Evolutionary conservation across 30 jellyfish, hydroid and myxozoan genomes (phyloP).

Genomic region (Haliclystus octoradiatus): DNA sequence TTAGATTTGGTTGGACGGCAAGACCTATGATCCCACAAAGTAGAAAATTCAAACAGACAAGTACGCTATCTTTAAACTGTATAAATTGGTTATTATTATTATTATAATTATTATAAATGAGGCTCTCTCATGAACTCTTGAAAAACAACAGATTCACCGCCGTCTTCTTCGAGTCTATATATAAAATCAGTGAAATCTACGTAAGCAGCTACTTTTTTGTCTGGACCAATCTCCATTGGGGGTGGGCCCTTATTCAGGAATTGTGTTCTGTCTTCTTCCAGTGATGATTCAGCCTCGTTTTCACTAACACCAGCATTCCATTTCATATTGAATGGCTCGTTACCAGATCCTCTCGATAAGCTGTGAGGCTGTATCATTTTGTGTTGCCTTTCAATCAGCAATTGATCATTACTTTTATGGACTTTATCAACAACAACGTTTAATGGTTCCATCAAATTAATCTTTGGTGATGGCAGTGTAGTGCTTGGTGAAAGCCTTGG

Average conservation of each 20-base stretch:
- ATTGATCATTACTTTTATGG: background rate
- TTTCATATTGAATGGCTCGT: background rate
- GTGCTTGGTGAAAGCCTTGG: background rate
- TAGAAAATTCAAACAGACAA: too few species aligned
- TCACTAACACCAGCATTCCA: background rate
- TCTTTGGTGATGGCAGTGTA: background rate
- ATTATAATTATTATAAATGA: too few species aligned
- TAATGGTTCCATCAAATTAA: background rate
- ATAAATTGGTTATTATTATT: too few species aligned
- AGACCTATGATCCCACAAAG: too few species aligned
- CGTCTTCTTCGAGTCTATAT: slow-evolving; percentile 34
- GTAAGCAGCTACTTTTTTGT: slow-evolving; percentile 68
- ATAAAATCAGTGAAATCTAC: slow-evolving; percentile 78
- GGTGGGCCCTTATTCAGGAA: slow-evolving; percentile 19
- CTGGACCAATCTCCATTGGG: slow-evolving; percentile 33
- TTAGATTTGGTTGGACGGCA: too few species aligned
- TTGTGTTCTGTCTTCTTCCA: slow-evolving; percentile 15
- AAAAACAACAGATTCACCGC: slow-evolving; percentile 69
- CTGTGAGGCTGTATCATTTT: too few species aligned
- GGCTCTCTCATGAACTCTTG: slow-evolving; percentile 32
- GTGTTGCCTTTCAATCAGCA: background rate
- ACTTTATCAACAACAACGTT: too few species aligned
- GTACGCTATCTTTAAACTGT: too few species aligned
- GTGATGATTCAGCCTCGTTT: background rate
- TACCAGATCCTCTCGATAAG: background rate